Evolutionary conservation across 2,888 invertebrate genomes (phyloP), one percentile per base, ranked within the genome.

Genomic region (Chromoteleia sp.): DNA sequence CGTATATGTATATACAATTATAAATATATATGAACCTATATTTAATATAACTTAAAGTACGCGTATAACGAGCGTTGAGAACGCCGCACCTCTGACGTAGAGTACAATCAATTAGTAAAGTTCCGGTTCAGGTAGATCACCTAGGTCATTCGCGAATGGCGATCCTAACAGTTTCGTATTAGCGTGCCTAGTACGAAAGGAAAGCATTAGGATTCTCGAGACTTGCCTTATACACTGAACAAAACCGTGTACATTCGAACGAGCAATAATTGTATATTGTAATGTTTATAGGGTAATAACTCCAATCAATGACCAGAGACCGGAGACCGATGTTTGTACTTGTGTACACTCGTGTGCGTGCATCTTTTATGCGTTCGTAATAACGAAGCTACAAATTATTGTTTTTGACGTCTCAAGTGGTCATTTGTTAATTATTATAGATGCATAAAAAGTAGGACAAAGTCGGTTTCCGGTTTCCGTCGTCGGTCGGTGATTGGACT

Each of bases 21-120:
- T 41, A 54, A 2, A 50, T 48, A 17, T 30, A 61, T 33, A 54
- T 41, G 17, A n/a, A 58, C 67, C 39, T 52, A 52, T 29, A 52
- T 56, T 41, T 68, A 39, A 52, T 68, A 71, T 52, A 77, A 65
- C 19, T 56, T 30, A 21, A 50, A 68, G n/a, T 70, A 65, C 33
- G 36, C 45, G 54, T 78, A 48, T 82, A 78, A 75, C 48, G 68
- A 71, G 73, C 82, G 83, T 84, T 79, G 83, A 83, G 81, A 21
- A 85, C 81, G 85, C 73, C 86, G 88, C 88, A 88, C 89, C 89
- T 87, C 87, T 87, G 88, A 90, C 88, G 86, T 89, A 88, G 88
- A 89, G 89, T 89, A 90, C 90, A 90, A 91, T 90, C 87, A 88
- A 87, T 89, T 88, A 89, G 88, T 77, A 87, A 89, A 90, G 87